Evolutionary conservation across 2,888 invertebrate genomes (phyloP), one percentile per base, ranked within the genome.

Genomic region (Dolichopus griseipennis): DNA sequence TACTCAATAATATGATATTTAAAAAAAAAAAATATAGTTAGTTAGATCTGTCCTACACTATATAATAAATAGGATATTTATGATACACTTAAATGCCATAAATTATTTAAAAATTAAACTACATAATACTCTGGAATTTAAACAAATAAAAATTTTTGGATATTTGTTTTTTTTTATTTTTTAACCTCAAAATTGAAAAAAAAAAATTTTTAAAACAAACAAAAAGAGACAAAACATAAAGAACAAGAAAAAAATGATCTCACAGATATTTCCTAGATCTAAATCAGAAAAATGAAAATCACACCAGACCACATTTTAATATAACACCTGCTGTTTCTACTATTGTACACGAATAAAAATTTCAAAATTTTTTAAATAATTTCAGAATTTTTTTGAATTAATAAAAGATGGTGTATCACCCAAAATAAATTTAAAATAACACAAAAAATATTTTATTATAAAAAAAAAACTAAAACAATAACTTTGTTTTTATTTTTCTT

Each of bases 241-340:
- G 2, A 37, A 7, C 34, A 7, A 34, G 6, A 18, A 52, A 52
- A 52, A 52, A 18, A 52, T 52, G 37, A 37, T 37, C 37, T 37
- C 37, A 37, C 8, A 37, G 12, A 37, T 37, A 12, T 52, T 6
- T 52, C 52, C 52, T 52, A 52, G 52, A 52, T 52, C 15, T 1
- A 18, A 27, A 27, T 27, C 27, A 27, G 27, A 27, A 27, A 5
- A 27, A 27, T 27, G 27, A 27, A 52, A 52, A 52, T 52, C 52
- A 52, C 52, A 52, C 52, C 52, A 52, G 52, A 52, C n/a, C 52
- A 52, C 52, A 52, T 52, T n/a, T 52, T 15, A 52, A 52, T 18
- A 52, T 15, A 52, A 52, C 52, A 52, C 52, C 52, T 52, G 52
- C 52, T 52, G 52, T 52, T 52, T 52, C 52, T 18, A 52, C n/a